Base-by-base conservation (phyloP, 2,797 vertebrate genomes). In the Danionella dracula region DNA sequence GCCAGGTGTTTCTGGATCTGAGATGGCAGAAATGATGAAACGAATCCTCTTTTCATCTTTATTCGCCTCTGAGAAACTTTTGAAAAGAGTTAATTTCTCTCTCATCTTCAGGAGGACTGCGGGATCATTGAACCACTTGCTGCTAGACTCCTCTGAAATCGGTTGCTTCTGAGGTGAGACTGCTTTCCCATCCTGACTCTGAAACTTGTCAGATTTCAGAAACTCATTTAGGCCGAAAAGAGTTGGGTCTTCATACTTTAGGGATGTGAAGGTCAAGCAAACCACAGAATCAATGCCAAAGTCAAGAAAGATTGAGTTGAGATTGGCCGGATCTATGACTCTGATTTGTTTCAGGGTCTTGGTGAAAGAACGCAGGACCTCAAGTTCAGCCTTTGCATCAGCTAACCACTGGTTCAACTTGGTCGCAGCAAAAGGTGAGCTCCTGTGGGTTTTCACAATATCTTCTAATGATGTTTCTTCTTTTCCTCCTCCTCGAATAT, bases 221-320 rank as follows among this genome's bases (percentile, higher is more conserved):
- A 16, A 60, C 10, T 41, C 6, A 16, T 17, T 4, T 4, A 60
- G 1, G 5, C 20, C 5, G 9, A 13, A 20, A 4, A 76, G 44
- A 45, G 68, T 71, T 2, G 42, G 38, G 11, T 77, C 75, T 41
- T 65, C 32, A 17, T 48, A 51, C 1, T 29, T 45, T 19, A 75
- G 48, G 21, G 76, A 78, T 7, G 72, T 77, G 19, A 77, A 75
- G 51, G 51, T 40, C 42, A 78, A 68, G 8, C 50, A 53, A 1
- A 64, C 6, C 4, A 70, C 70, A 11, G 7, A 20, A 27, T 66
- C 46, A 15, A 67, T 31, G 1, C 17, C 4, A 4, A 63, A 62
- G 16, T 45, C 5, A n/a, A 46, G 40, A 12, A 64, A 31, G 5
- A 51, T 4, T 27, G 23, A 27, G 11, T 45, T 8, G 1, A 72